Conservation (phyloP, 2,797 vertebrate species). For the Leptoclinus maculatus region DNA sequence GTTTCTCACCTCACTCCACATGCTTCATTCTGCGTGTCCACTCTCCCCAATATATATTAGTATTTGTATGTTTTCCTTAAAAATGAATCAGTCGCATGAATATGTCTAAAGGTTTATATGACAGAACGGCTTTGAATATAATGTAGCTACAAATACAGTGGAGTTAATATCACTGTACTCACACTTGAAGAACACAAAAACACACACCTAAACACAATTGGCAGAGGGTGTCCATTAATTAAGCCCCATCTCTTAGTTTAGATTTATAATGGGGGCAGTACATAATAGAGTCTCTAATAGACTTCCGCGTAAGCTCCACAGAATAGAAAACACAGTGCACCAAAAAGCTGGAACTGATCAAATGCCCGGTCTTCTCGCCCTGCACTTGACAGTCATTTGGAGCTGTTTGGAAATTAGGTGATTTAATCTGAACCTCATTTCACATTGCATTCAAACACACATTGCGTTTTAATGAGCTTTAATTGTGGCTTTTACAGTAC, state of each 20-base stretch:
- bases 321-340: conserved; percentile 35
- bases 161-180: background rate
- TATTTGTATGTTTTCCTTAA: background rate
- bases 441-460: conserved; percentile 34
- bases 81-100: background rate
- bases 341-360: conserved; percentile 41
- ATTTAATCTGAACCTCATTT: conserved; percentile 57
- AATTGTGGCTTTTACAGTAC: conserved; percentile 44
- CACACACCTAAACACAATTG: conserved; percentile 8
- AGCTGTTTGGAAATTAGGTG: conserved; percentile 39
- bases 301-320: conserved; percentile 17
- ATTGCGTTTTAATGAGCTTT: conserved; percentile 56
- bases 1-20: conserved; percentile 34
- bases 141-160: conserved; percentile 1
- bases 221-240: conserved; percentile 20
- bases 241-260: conserved; percentile 43
- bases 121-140: conserved; percentile 4
- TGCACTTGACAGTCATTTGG: conserved; percentile 17
- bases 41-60: background rate
- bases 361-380: conserved; percentile 4
- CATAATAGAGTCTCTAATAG: conserved; percentile 43
- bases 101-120: conserved; percentile 14
- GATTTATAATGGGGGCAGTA: conserved; percentile 27
- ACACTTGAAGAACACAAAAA: conserved; percentile 4
- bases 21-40: conserved; percentile 17